These are phyloP conservation scores for Irena cyanogastra DNA, from an alignment of 2,113 vertebrate species.

Conservation along the genomic window DNA sequence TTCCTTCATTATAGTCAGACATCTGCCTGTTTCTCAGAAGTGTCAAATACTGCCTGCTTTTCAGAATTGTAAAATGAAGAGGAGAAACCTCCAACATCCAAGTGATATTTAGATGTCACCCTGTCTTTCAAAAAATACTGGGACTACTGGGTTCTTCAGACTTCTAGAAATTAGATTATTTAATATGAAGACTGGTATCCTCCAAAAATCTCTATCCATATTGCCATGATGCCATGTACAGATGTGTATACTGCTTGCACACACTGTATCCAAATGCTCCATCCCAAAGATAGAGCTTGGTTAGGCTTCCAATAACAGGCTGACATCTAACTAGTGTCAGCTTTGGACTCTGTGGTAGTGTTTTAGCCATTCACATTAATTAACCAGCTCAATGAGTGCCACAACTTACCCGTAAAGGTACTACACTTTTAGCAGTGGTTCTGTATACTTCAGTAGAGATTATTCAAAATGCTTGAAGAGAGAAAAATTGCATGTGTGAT, in stretches of 20 bases:
- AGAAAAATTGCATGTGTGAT: background rate
- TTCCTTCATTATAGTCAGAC: background rate
- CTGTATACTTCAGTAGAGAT: background rate
- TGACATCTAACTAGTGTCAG: background rate
- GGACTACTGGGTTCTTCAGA: background rate
- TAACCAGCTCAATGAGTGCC: background rate
- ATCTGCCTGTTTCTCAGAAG: background rate
- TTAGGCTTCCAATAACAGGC: background rate
- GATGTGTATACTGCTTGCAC: background rate
- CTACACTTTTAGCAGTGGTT: background rate
- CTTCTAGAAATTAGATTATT: background rate
- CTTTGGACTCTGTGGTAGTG: background rate
- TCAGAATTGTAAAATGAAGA: background rate
- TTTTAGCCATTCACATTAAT: background rate
- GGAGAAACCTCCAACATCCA: background rate
- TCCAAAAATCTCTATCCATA: background rate
- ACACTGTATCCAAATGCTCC: background rate
- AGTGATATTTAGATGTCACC: background rate
- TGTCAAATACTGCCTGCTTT: background rate
- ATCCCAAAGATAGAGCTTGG: background rate
- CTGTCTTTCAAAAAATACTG: background rate
- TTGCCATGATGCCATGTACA: background rate
- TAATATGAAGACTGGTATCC: background rate
- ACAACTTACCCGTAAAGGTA: background rate
- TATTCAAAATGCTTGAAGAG: background rate